Percentiles rank a stretch among this genome's conserved stretches.
These are phyloP conservation scores for Drosophila simulans DNA, from an alignment of 1,140 invertebrate species.

Conservation along the genomic window DNA sequence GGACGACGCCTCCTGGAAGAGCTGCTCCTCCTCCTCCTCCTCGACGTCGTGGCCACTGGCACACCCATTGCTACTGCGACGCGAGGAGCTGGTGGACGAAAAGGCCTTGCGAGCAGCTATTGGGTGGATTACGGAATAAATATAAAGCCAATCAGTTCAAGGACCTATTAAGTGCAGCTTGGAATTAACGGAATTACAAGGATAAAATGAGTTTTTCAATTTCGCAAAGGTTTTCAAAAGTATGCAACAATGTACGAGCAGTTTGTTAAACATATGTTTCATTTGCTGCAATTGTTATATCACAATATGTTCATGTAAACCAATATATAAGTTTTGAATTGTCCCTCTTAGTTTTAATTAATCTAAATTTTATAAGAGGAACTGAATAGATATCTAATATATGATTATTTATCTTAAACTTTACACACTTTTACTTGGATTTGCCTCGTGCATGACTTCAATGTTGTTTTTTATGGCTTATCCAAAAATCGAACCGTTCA, in stretches of 20 bases:
- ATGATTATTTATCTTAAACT: background rate
- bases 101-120: slow-evolving; percentile 61
- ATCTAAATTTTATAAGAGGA: too few species aligned
- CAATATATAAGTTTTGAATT: too few species aligned
- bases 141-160: background rate
- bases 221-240: too few species aligned
- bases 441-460: slow-evolving; percentile 42
- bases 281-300: too few species aligned
- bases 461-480: background rate
- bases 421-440: slow-evolving; percentile 48
- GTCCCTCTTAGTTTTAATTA: too few species aligned
- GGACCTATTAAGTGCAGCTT: background rate
- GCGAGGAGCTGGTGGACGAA: slow-evolving; percentile 70
- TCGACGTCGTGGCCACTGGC: slow-evolving; percentile 29
- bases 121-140: background rate
- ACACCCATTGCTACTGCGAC: slow-evolving; percentile 54
- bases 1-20: slow-evolving; percentile 41
- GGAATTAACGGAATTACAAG: too few species aligned
- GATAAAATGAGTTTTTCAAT: too few species aligned
- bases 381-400: too few species aligned
- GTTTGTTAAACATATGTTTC: too few species aligned
- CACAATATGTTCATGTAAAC: too few species aligned
- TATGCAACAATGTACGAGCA: background rate
- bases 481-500: slow-evolving; percentile 49
- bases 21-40: slow-evolving; percentile 41